phyloP scores from a whole-genome alignment of 2,113 vertebrate species.

The Sorex fumeus region DNA sequence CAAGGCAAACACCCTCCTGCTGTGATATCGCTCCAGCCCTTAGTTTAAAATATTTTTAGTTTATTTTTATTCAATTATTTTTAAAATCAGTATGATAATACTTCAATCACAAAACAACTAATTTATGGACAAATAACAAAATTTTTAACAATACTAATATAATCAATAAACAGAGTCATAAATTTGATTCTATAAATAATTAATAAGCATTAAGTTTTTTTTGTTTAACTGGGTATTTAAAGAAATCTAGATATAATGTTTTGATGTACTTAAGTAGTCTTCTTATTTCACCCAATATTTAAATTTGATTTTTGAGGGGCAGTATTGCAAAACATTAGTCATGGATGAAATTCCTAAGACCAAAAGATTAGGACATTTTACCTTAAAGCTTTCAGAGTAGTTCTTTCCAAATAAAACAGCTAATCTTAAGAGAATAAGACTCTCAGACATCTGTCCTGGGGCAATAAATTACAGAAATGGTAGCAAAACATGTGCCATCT shows the following conservation, averaged over 20 bases:
- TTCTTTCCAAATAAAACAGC: slow-evolving; percentile 71
- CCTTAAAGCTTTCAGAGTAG: slow-evolving; percentile 56
- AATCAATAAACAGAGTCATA: background rate
- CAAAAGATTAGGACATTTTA: slow-evolving; percentile 24
- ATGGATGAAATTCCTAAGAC: slow-evolving; percentile 3
- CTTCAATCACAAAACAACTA: background rate
- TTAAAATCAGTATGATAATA: background rate
- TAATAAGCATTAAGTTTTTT: background rate
- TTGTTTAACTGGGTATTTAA: slow-evolving; percentile 13
- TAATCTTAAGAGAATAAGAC: slow-evolving; percentile 57
- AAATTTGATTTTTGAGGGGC: background rate
- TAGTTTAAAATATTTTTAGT: slow-evolving; percentile 22
- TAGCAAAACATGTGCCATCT: slow-evolving; percentile 78
- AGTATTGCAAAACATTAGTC: background rate
- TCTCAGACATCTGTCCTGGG: slow-evolving; percentile 69
- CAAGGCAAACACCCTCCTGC: no score
- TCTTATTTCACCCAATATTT: background rate
- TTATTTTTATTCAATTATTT: slow-evolving; percentile 44
- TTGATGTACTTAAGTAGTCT: background rate
- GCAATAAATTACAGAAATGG: slow-evolving; percentile 76
- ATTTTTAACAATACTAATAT: background rate
- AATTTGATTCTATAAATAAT: background rate
- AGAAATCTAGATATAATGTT: background rate
- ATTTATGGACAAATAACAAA: background rate
- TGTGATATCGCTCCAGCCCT: no score